phyloP scores from a whole-genome alignment of 2,797 vertebrate genomes.

The Anniella stebbinsi region DNA sequence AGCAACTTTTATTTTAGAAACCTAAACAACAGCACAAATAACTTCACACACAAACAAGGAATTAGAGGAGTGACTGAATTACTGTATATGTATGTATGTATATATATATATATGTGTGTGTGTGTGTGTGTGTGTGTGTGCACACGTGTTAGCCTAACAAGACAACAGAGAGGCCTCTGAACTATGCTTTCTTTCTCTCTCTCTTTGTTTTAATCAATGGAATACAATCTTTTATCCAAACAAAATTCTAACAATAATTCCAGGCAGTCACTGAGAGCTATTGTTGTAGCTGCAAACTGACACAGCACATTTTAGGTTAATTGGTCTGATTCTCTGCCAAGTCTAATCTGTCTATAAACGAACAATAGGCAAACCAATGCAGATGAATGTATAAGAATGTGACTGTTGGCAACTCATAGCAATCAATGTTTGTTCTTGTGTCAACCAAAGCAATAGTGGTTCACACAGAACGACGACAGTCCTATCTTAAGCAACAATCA shows the following conservation, averaged over 20 bases:
- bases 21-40: not conserved
- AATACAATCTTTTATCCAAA: slow-evolving; percentile 15
- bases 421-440: slow-evolving; percentile 18
- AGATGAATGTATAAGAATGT: slow-evolving; percentile 39
- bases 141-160: not conserved
- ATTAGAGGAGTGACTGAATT: not conserved
- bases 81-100: not conserved
- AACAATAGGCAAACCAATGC: slow-evolving; percentile 40
- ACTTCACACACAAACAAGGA: not conserved
- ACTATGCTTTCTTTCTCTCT: not conserved
- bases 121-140: not conserved
- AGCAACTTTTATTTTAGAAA: not conserved
- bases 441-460: slow-evolving; percentile 4
- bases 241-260: slow-evolving; percentile 17
- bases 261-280: not conserved
- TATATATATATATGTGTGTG: no score
- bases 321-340: slow-evolving; percentile 35
- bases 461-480: not conserved
- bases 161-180: not conserved
- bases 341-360: slow-evolving; percentile 38
- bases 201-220: not conserved
- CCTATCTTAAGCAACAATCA: not conserved
- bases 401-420: slow-evolving; percentile 38
- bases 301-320: slow-evolving; percentile 26
- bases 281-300: slow-evolving; percentile 33